Base-by-base conservation (phyloP, 1,140 invertebrate genomes). In the Drosophila malerkotliana region DNA sequence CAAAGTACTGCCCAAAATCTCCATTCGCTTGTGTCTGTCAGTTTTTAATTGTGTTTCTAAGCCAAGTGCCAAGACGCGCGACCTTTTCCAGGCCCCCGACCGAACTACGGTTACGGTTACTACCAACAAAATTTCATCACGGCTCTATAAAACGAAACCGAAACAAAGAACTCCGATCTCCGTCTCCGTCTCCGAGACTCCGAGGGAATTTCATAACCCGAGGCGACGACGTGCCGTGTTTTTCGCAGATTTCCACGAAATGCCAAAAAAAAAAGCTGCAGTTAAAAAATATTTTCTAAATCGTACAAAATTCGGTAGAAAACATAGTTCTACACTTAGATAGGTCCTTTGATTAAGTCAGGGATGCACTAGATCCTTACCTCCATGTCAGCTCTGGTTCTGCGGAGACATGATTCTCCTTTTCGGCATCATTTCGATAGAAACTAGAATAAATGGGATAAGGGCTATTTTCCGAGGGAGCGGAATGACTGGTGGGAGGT, bases 1-100 rank as follows among this genome's bases (percentile, higher is more conserved):
- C 56, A 48, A 67, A 78, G 67, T 48, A 64, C 66, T 69, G 51
- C 14, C 44, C 66, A 68, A 68, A 68, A 69, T 69, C 51, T 12
- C 55, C 21, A 30, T 4, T 21, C 51, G 1, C 44, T 37, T 37
- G 34, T 28, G 41, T 28, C 5, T 28, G 5, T 6, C 5, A 28
- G 26, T 28, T 61, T 85, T 85, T 87, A 85, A 87, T 85, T 85
- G 81, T 85, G 81, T 85, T 85, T 85, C 81, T 85, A 85, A 85
- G 74, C 81, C 81, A 85, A 87, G 68, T 81, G 63, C 52, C 67
- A 34, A 26, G 54, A 60, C 78, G 71, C 59, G 47, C 82, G 81
- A 85, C 81, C 81, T 85, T 85, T 85, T 85, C 81, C 74, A 81
- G 84, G 81, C 82, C 78, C 81, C 75, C 73, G 57, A 62, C 66